Conservation (phyloP, 2,797 vertebrate genomes). For the Pangasius sanitwongsei region DNA sequence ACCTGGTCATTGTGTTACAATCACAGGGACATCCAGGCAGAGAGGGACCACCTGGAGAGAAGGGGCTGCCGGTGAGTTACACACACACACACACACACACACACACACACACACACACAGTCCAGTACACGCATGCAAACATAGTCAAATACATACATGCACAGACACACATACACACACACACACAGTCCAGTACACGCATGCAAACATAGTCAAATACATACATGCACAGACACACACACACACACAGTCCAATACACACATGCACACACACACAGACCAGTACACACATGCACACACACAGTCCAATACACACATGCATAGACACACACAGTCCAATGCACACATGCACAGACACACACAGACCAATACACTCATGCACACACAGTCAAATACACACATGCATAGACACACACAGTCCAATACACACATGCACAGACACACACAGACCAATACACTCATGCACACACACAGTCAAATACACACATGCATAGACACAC, state of each 20-base stretch:
- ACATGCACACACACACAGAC: neutral
- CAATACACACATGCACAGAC: conserved; percentile 21
- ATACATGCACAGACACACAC: neutral
- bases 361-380: neutral
- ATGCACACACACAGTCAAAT: conserved; percentile 23
- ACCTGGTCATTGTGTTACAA: conserved; percentile 50
- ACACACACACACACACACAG: conserved; percentile 18
- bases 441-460: conserved; percentile 16
- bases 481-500: neutral
- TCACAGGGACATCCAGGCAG: conserved; percentile 89
- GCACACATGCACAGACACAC: conserved; percentile 42
- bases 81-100: conserved; percentile 38
- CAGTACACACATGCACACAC: conserved; percentile 22
- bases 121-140: neutral
- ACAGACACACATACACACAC: conserved; percentile 18
- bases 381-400: neutral
- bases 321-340: neutral
- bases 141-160: conserved; percentile 7
- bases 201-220: neutral
- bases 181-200: neutral
- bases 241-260: conserved; percentile 12
- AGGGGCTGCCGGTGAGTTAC: conserved; percentile 84
- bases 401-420: neutral
- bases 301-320: conserved; percentile 38
- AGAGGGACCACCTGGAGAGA: conserved; percentile 88